Evolutionary conservation across 2,113 vertebrate species (phyloP), one percentile per base, ranked within the genome.

Genomic region (Tychaedon coryphoeus): DNA sequence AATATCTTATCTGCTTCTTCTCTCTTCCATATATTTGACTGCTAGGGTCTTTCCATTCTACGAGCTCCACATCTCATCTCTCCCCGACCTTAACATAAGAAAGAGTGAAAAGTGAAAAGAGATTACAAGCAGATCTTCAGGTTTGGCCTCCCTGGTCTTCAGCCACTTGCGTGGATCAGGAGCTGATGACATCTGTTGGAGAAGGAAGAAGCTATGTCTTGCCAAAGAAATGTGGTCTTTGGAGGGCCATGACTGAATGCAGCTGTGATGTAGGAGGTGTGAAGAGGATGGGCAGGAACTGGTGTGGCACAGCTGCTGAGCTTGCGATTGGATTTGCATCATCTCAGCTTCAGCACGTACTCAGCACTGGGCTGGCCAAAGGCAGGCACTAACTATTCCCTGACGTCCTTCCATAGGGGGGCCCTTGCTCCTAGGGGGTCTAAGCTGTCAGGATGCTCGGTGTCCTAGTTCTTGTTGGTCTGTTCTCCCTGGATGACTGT

Each of bases 241-340:
- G 62, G 29, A 90, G 36, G 71, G 15, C 56, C 71, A 23, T 58
- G 86, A 61, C 62, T 58, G 90, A 73, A 83, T 28, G 33, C 88
- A 94, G 75, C 86, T 90, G 83, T 43, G 60, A 60, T 77, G 83
- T 56, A 91, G 80, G 91, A 95, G 89, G 53, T 84, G 69, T 84
- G 80, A 94, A 74, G 75, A 61, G 61, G 45, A 33, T 73, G 69
- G 73, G 31, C 48, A 92, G 38, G 53, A 82, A 56, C 64, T 83
- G 64, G 56, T 67, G 60, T 70, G 72, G 51, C 48, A 64, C 1
- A 4, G 65, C 69, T 77, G n/a, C 36, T 40, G 65, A 71, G 69
- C 36, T 92, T 43, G 60, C 28, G 67, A 61, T 77, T 53, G 60
- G 24, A 33, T 38, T 70, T 70, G 42, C 71, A 77, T 95, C 75